Evolutionary conservation across 1,140 invertebrate genomes (phyloP), one percentile per base, ranked within the genome.

Genomic region (Leptinotarsa undecemlineata): DNA sequence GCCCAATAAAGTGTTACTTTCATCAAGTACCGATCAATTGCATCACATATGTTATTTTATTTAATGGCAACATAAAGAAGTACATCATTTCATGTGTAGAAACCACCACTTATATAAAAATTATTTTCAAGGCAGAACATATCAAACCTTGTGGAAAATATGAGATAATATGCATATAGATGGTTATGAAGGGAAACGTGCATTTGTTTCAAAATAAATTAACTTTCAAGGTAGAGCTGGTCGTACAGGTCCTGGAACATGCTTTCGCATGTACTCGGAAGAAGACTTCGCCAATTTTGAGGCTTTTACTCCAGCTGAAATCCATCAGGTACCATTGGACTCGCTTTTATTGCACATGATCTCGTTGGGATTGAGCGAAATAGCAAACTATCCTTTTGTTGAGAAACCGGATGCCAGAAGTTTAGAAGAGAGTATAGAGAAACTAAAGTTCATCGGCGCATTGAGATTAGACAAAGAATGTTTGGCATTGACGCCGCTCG

Each of bases 321-420:
- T 91, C 60, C 96, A 93, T 82, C 90, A 94, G 13, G 94, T 93
- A 3, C 96, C 98, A 1, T 86, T 99, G 6, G 96, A 99, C 82
- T 95, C 95, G 0, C 87, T 99, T 11, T 84, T 99, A 15, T 88
- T 99, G 20, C 94, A 98, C 83, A 97, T 99, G 95, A 92, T 98
- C 60, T 92, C 96, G 0, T 93, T 99, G 89, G 98, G 98, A 0
- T 88, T 99, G 33, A 94, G 92, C 64, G 94, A 98, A 87, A 93
- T 94, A 13, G 87, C 95, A 51, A 91, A 93, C 81, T 99, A 99
- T 88, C 97, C 97, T 3, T 99, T 99, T 84, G 91, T 99, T 60
- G 98, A 99, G 86, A 88, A 94, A 26, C 98, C 98, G 17, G 88
- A 90, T 17, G 82, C 88, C 23, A 91, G 95, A 60, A 93, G 89